Evolutionary conservation across 2,797 vertebrate genomes (phyloP).

Genomic region (Cryptoprocta ferox): DNA sequence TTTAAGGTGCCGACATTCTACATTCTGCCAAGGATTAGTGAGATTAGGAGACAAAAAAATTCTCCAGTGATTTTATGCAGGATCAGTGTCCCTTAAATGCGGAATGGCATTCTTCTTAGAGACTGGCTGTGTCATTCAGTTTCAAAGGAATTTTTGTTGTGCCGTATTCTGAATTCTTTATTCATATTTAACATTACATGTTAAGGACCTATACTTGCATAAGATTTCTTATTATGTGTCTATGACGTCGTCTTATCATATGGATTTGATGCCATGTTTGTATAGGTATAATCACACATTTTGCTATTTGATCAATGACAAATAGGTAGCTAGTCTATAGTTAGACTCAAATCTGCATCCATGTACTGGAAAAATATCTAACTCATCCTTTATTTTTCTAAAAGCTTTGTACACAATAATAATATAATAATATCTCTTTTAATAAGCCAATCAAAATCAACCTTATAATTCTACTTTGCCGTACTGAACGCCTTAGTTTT

Average conservation of each 20-base stretch:
- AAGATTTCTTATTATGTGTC: background rate
- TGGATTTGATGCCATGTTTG: background rate
- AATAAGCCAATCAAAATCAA: background rate
- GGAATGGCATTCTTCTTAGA: background rate
- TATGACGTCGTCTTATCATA: background rate
- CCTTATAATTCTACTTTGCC: background rate
- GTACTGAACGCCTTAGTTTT: background rate
- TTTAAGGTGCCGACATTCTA: slow-evolving; percentile 56
- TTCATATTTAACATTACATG: background rate
- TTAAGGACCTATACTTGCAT: background rate
- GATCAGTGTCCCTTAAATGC: background rate
- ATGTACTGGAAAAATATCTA: background rate
- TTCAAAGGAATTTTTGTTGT: slow-evolving; percentile 18
- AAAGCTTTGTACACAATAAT: background rate
- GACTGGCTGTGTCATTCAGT: background rate
- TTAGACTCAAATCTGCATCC: background rate
- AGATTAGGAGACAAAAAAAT: slow-evolving; percentile 1
- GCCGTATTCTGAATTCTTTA: background rate
- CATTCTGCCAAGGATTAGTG: background rate
- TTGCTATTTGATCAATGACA: background rate
- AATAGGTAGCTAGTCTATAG: background rate
- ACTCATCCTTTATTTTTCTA: background rate
- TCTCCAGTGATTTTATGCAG: background rate
- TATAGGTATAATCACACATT: background rate
- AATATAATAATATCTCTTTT: background rate